Evolutionary conservation across 2,113 vertebrate species (phyloP).

Genomic region (Ophthalmolycus amberensis): DNA sequence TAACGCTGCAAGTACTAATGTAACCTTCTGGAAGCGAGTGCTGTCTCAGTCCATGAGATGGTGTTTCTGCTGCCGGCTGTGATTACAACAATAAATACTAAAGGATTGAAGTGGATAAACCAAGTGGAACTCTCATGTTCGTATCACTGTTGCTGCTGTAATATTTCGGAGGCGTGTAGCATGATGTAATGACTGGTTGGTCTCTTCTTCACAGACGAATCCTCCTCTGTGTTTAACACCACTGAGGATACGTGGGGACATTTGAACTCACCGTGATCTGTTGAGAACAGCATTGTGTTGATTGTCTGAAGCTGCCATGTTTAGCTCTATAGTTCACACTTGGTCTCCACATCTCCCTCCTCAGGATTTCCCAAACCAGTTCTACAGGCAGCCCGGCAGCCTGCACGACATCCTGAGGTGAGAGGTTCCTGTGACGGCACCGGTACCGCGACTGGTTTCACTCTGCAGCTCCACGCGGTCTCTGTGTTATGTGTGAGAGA

Average conservation of each 20-base stretch:
- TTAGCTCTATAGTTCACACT: neutral
- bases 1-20: neutral
- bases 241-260: neutral
- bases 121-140: neutral
- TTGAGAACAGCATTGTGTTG: neutral
- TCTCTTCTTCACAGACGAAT: neutral
- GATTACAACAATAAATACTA: neutral
- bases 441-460: neutral
- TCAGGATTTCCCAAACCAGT: conserved; percentile 97
- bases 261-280: neutral
- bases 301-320: neutral
- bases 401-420: conserved; percentile 93
- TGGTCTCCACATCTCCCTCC: neutral
- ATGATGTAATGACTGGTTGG: neutral
- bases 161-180: too few relatives aligned
- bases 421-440: conserved; percentile 43
- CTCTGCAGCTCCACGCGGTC: neutral
- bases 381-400: conserved; percentile 89
- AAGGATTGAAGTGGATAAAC: neutral
- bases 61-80: neutral
- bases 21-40: neutral
- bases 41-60: neutral
- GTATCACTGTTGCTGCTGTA: too few relatives aligned
- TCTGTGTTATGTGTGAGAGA: neutral
- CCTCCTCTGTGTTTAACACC: neutral